Percentiles rank a stretch among this genome's conserved stretches.
Evolutionary conservation across 2,113 vertebrate genomes (phyloP).

Genomic region (Nannobrachium achirus): DNA sequence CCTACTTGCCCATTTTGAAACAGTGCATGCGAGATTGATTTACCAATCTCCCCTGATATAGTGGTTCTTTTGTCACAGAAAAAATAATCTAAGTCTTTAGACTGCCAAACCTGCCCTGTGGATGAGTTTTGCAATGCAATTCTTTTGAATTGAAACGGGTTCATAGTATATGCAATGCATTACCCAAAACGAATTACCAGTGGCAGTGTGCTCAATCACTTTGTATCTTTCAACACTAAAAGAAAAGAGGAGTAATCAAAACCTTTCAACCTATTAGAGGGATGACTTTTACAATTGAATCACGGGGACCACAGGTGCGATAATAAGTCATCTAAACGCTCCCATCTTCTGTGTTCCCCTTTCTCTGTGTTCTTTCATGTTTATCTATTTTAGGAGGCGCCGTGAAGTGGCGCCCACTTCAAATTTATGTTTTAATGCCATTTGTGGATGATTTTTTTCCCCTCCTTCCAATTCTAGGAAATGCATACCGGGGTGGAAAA

Average conservation of each 20-base stretch:
- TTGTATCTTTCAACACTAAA: slow-evolving; percentile 97
- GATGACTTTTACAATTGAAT: slow-evolving; percentile 99
- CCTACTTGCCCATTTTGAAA: neutral
- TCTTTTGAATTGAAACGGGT: slow-evolving; percentile 91
- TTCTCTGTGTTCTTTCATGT: slow-evolving; percentile 97
- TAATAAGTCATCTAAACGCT: slow-evolving; percentile 98
- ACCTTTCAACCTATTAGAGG: slow-evolving; percentile 99
- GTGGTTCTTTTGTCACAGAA: slow-evolving; percentile 59
- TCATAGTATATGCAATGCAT: slow-evolving; percentile 97
- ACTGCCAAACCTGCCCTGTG: slow-evolving; percentile 83
- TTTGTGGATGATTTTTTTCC: slow-evolving; percentile 69
- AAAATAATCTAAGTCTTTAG: slow-evolving; percentile 45
- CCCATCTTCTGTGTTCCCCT: slow-evolving; percentile 90
- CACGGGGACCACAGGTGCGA: slow-evolving; percentile 99
- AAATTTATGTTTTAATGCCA: slow-evolving; percentile 81
- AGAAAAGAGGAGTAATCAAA: slow-evolving; percentile 99
- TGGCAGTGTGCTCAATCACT: slow-evolving; percentile 95
- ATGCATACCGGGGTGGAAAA: slow-evolving; percentile 81
- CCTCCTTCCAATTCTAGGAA: slow-evolving; percentile 73
- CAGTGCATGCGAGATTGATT: neutral
- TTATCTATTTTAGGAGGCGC: slow-evolving; percentile 91
- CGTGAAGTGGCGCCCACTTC: slow-evolving; percentile 74
- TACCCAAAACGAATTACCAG: slow-evolving; percentile 99
- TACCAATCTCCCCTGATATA: slow-evolving; percentile 5
- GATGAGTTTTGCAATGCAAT: slow-evolving; percentile 94